These are phyloP conservation scores for Daubentonia madagascariensis DNA, from an alignment of 2,113 vertebrate genomes.

Conservation along the genomic window DNA sequence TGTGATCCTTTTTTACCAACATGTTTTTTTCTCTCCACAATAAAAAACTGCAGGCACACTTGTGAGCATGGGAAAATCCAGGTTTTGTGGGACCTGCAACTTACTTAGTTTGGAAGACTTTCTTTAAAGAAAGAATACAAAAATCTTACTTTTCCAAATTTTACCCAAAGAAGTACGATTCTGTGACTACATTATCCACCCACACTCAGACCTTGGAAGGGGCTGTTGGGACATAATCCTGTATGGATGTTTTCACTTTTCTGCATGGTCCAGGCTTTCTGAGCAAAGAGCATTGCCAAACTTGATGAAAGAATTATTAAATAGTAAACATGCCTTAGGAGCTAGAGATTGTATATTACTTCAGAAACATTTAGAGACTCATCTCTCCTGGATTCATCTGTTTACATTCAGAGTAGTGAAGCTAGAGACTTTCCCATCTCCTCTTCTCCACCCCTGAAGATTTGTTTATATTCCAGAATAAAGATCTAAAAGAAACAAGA, in stretches of 20 bases:
- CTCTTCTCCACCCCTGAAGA: not conserved
- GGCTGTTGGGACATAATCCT: not conserved
- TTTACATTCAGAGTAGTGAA: not conserved
- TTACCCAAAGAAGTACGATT: too few species aligned
- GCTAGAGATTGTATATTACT: not conserved
- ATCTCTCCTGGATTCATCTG: not conserved
- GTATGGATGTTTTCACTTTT: not conserved
- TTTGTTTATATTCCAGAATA: not conserved
- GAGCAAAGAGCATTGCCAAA: not conserved
- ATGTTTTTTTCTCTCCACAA: not conserved
- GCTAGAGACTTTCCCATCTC: not conserved
- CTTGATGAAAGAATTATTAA: not conserved
- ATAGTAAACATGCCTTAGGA: not conserved
- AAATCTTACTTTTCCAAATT: not conserved
- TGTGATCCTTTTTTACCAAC: not conserved
- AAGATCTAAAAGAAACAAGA: not conserved
- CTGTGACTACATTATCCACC: not conserved
- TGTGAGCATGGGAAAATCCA: not conserved
- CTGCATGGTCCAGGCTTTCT: not conserved
- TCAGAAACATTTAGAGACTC: not conserved
- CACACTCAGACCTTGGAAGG: not conserved
- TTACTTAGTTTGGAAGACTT: not conserved
- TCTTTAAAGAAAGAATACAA: not conserved
- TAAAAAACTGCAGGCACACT: not conserved
- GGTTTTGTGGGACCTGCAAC: not conserved